These are phyloP conservation scores for Aythya baeri DNA, from an alignment of 2,113 vertebrate genomes.

Conservation along the genomic window DNA sequence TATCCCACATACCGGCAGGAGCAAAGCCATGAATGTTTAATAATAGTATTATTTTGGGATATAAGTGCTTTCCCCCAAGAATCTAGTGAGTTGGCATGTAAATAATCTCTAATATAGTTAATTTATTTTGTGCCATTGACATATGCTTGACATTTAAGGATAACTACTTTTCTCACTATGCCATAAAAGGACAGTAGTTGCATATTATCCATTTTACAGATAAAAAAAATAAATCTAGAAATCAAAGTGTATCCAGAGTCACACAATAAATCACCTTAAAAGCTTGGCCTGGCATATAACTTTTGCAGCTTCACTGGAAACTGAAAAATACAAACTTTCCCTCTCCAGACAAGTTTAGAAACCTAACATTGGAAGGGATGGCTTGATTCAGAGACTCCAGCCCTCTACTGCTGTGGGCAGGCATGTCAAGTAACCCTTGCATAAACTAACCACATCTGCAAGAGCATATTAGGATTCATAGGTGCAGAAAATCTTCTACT, in stretches of 20 bases:
- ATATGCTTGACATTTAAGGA: neutral
- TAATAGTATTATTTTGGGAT: neutral
- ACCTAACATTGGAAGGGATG: accelerated
- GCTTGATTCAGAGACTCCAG: accelerated
- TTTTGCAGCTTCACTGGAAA: neutral
- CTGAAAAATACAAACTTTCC: neutral
- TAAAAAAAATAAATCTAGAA: neutral
- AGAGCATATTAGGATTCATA: neutral
- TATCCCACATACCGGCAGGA: constrained; percentile 3
- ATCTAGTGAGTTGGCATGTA: neutral
- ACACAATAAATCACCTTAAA: neutral
- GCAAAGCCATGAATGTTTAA: constrained; percentile 34
- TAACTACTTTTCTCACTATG: neutral
- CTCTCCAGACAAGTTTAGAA: neutral
- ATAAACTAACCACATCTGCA: neutral
- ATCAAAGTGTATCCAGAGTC: neutral
- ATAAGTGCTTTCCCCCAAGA: neutral
- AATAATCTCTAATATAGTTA: neutral
- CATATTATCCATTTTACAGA: neutral
- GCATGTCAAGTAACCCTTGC: neutral
- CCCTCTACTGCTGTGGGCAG: neutral
- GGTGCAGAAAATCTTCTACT: neutral
- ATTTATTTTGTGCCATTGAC: neutral
- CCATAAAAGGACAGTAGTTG: neutral
- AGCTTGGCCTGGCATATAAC: neutral